Evolutionary conservation across 1,140 invertebrate genomes (phyloP), one percentile per base, ranked within the genome.

Genomic region (Drosophila trapezifrons): DNA sequence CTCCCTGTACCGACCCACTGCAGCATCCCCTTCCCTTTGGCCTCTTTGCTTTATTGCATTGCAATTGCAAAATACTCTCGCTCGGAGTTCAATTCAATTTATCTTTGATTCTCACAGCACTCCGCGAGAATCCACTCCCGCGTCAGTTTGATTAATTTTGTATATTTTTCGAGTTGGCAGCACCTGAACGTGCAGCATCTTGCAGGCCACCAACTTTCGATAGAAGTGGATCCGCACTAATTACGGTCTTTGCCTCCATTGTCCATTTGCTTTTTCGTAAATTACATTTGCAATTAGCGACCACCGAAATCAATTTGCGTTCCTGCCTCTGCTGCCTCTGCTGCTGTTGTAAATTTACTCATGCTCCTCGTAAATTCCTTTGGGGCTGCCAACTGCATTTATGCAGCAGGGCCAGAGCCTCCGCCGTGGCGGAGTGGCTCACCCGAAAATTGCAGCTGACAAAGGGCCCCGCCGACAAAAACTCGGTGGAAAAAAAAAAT

Each of bases 261-360:
- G 43, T 62, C 57, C 63, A 46, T 52, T 51, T 62, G 45, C 60
- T 59, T 63, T 70, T 76, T 73, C 71, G 63, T 67, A 89, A 86
- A 86, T 87, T 86, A 74, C 79, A 74, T 79, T 86, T 64, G 79
- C 80, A 86, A 86, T 86, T 86, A 86, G 84, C 79, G 75, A 51
- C 63, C 54, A 73, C 38, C 29, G 55, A 63, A 86, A 79, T 86
- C 83, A 86, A 86, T 87, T 86, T 86, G 79, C 71, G 69, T 81
- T 70, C 71, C 35, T 32, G 9, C 13, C 18, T 3, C 25, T 20
- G 54, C 60, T 29, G 46, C 13, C 51, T 10, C 29, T 62, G 49
- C 45, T 46, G 63, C 59, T 25, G 69, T 65, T 84, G 80, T 84
- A 89, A 78, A 84, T 89, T 84, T 69, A n/a, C 59, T 69, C 66